A percentile compares a stretch with the other conserved stretches of the same genome.
phyloP scores from a whole-genome alignment of 2,888 invertebrate genomes.

The Philopedon plagiatum region DNA sequence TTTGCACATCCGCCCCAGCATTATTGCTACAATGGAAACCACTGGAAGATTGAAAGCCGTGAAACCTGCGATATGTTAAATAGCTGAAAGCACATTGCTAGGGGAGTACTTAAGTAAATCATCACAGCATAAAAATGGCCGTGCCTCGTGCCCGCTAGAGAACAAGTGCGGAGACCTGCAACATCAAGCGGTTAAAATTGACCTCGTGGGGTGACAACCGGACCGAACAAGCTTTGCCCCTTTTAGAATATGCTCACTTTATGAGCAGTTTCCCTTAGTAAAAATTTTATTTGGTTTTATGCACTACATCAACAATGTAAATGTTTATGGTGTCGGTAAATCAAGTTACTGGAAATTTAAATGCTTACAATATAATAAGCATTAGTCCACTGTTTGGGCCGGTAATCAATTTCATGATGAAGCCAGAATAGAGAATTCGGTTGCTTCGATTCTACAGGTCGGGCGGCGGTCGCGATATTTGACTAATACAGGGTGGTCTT shows the following conservation, averaged over 20 bases:
- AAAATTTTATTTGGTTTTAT: constrained; percentile 10
- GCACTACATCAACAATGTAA: not conserved
- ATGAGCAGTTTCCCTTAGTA: not conserved
- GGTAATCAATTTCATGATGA: too few relatives aligned
- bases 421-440: too few relatives aligned
- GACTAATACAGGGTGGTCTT: too few relatives aligned
- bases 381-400: too few relatives aligned
- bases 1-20: constrained; percentile 28
- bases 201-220: constrained; percentile 26
- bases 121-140: constrained; percentile 20
- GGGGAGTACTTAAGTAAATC: constrained; percentile 22
- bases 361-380: too few relatives aligned
- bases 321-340: too few relatives aligned
- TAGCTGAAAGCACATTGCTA: constrained; percentile 11
- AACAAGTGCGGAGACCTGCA: constrained; percentile 17
- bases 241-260: not conserved
- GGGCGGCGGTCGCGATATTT: too few relatives aligned
- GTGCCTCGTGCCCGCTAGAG: constrained; percentile 20
- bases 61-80: constrained; percentile 26
- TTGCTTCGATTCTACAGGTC: too few relatives aligned
- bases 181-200: constrained; percentile 20
- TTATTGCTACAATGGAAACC: constrained; percentile 20
- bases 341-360: too few relatives aligned
- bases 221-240: constrained; percentile 10
- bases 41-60: constrained; percentile 29